These are phyloP conservation scores for Cherax quadricarinatus DNA, from an alignment of 1,140 invertebrate genomes.

Conservation along the genomic window DNA sequence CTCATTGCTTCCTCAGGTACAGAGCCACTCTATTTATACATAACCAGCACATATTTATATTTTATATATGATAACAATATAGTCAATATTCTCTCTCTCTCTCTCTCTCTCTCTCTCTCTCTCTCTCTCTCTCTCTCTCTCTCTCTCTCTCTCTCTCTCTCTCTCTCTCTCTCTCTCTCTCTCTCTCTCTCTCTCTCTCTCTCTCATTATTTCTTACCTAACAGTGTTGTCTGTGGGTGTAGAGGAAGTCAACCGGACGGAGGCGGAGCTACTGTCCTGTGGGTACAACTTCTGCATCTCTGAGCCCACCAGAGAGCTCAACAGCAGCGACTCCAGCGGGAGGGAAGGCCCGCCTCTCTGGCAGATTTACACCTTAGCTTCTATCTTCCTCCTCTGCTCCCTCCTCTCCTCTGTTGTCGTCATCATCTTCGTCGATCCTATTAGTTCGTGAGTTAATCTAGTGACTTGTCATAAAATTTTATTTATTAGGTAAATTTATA, in stretches of 20 bases:
- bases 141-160: too few species aligned
- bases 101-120: too few species aligned
- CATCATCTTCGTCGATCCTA: conserved; percentile 90
- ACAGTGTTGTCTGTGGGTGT: conserved; percentile 42
- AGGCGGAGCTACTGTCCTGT: background rate
- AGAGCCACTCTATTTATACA: conserved; percentile 69
- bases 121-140: too few species aligned
- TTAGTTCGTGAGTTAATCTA: conserved; percentile 82
- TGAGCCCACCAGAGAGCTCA: background rate
- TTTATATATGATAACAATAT: too few species aligned
- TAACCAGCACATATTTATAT: too few species aligned
- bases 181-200: too few species aligned
- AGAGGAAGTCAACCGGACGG: background rate
- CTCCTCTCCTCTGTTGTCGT: conserved; percentile 90
- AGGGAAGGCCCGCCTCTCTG: conserved; percentile 82
- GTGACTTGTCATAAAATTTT: too few species aligned
- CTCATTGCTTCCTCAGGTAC: conserved; percentile 94
- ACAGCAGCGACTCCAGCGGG: background rate
- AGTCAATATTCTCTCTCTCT: too few species aligned
- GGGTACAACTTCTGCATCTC: conserved; percentile 44
- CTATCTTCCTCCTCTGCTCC: conserved; percentile 92
- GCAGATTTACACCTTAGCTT: conserved; percentile 90
- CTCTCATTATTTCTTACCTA: background rate
- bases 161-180: background rate
- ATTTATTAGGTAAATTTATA: too few species aligned